Conservation (phyloP, 2,797 vertebrate genomes). For the Hylomyscus alleni region DNA sequence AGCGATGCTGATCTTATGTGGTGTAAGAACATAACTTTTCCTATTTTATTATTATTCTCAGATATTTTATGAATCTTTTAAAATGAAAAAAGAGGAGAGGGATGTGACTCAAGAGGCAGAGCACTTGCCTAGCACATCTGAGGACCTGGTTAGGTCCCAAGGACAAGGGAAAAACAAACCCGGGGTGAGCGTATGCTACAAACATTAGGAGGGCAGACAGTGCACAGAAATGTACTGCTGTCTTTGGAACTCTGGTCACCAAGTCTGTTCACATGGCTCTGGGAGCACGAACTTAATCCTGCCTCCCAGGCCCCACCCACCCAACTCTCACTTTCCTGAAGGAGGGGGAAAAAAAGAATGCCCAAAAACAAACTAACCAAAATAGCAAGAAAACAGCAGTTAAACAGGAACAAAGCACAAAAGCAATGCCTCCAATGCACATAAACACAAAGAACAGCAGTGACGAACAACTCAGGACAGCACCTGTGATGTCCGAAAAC, state of each 20-base stretch:
- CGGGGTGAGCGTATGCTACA: not conserved
- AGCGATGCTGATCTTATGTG: not conserved
- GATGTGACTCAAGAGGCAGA: not conserved
- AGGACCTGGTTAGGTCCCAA: not conserved
- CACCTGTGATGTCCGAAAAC: not conserved
- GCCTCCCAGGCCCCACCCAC: not conserved
- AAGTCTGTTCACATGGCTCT: not conserved
- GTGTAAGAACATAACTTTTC: not conserved
- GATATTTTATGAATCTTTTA: slow-evolving; percentile 2
- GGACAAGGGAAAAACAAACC: not conserved
- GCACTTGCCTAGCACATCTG: not conserved
- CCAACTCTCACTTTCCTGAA: not conserved
- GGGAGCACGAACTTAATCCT: not conserved
- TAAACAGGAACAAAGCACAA: slow-evolving; percentile 30
- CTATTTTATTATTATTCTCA: slow-evolving; percentile 12
- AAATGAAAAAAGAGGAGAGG: slow-evolving; percentile 23
- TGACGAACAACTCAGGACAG: slow-evolving; percentile 28
- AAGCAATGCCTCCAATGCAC: not conserved
- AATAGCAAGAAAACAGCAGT: not conserved
- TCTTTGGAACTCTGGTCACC: not conserved
- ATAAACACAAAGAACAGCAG: slow-evolving; percentile 20
- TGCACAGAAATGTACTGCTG: not conserved
- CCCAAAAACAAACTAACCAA: slow-evolving; percentile 39
- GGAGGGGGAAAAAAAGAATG: not conserved
- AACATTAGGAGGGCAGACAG: not conserved